A percentile compares a stretch with the other conserved stretches of the same genome.
phyloP scores from a whole-genome alignment of 2,888 invertebrate genomes.

The Dryocosmus kuriphilus region DNA sequence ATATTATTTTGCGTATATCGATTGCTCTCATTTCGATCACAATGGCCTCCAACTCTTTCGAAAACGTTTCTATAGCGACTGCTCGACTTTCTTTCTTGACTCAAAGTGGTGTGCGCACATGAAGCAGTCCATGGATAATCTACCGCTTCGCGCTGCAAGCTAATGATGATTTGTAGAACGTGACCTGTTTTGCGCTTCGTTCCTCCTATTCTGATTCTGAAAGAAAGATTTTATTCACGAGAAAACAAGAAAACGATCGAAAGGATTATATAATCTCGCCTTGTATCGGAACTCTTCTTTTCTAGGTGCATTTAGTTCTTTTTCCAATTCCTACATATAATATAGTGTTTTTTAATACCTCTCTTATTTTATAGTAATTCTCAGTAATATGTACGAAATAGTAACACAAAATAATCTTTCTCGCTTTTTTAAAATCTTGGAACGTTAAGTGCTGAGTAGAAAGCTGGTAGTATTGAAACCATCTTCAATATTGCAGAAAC shows the following conservation, averaged over 20 bases:
- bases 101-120: slow-evolving; percentile 32
- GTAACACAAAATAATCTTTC: too few species aligned
- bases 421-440: background rate
- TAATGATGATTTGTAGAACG: slow-evolving; percentile 41
- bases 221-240: slow-evolving; percentile 26
- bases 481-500: background rate
- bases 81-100: slow-evolving; percentile 38
- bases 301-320: background rate
- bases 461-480: background rate
- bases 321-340: background rate
- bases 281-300: slow-evolving; percentile 18
- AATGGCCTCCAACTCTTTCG: slow-evolving; percentile 40
- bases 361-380: background rate
- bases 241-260: slow-evolving; percentile 3
- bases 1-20: slow-evolving; percentile 40
- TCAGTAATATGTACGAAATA: background rate
- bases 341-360: background rate
- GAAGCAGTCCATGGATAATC: slow-evolving; percentile 36
- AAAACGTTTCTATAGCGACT: slow-evolving; percentile 33
- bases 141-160: slow-evolving; percentile 38
- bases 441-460: slow-evolving; percentile 16
- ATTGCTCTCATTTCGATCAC: slow-evolving; percentile 39
- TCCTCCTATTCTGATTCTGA: slow-evolving; percentile 16
- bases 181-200: slow-evolving; percentile 39
- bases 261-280: slow-evolving; percentile 13